Conservation (phyloP, 2,888 invertebrate species). For the Cantharis rustica region DNA sequence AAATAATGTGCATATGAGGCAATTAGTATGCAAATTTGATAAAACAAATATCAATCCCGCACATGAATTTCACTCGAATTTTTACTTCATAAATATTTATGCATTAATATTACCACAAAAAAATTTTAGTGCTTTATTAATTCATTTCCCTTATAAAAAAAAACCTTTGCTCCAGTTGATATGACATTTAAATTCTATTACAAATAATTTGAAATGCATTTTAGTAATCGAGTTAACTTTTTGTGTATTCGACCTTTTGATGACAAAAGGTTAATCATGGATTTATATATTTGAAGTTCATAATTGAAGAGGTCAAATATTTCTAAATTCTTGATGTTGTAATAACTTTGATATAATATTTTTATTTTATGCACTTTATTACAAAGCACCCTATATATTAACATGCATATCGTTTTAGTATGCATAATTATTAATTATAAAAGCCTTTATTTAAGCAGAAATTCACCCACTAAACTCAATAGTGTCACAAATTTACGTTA, state of each 20-base stretch:
- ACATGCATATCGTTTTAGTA: not conserved
- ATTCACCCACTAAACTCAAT: not conserved
- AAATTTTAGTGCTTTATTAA: not conserved
- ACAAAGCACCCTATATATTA: not conserved
- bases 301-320: not conserved
- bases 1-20: not conserved
- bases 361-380: not conserved
- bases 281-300: not conserved
- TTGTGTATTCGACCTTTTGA: not conserved
- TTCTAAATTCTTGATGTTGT: not conserved
- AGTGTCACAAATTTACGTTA: not conserved
- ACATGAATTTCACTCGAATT: not conserved
- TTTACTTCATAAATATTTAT: slow-evolving; percentile 10
- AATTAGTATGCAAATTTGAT: slow-evolving; percentile 11
- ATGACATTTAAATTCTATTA: not conserved
- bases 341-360: not conserved
- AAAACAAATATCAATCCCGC: slow-evolving; percentile 4
- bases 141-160: not conserved
- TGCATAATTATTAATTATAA: not conserved
- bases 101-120: not conserved
- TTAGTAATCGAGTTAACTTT: not conserved
- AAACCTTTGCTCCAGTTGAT: not conserved
- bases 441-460: not conserved
- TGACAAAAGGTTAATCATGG: not conserved
- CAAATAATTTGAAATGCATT: not conserved